Evolutionary conservation across 2,888 invertebrate species (phyloP), one percentile per base, ranked within the genome.

Genomic region (Trachelus iudaicus): DNA sequence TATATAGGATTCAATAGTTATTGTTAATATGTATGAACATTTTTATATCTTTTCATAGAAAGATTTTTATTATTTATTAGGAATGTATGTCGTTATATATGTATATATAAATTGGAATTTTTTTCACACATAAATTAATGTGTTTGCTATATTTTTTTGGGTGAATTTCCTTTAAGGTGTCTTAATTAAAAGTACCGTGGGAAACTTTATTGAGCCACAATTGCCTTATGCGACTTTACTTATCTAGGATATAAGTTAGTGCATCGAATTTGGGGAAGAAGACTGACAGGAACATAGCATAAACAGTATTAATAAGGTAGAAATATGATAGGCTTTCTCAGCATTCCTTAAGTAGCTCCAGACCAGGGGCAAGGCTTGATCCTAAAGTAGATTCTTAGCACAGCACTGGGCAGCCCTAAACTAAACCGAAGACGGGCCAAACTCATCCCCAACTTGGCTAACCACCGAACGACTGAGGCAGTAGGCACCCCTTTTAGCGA

Each of bases 401-500:
- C 56, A 56, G 56, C 56, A 56, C 56, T 56, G 56, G 56, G 56
- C 56, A 56, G 56, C 83, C 81, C 82, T 79, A 86, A 88, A 88
- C 87, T 86, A 83, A 84, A 84, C 86, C 83, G 87, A 87, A 88
- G 87, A 88, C 85, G 84, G 86, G 87, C 87, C 87, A 87, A 89
- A 89, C 89, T 89, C 89, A 85, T 88, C 86, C 86, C 82, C 84
- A 85, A 87, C 85, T 89, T 87, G 89, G 89, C 86, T 84, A 87
- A 88, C 87, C 86, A 80, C 85, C 83, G 83, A 84, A 82, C 86
- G 81, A 78, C 77, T 75, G 75, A 75, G 75, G 74, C 77, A 23
- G 75, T 56, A 23, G 56, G 56, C 56, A 56, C 56, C 56, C 56
- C 56, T 56, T 56, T 56, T 56, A 56, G 35, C 77, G 77, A 77